Conservation (phyloP, 2,113 vertebrate genomes). For the Hypomesus transpacificus region DNA sequence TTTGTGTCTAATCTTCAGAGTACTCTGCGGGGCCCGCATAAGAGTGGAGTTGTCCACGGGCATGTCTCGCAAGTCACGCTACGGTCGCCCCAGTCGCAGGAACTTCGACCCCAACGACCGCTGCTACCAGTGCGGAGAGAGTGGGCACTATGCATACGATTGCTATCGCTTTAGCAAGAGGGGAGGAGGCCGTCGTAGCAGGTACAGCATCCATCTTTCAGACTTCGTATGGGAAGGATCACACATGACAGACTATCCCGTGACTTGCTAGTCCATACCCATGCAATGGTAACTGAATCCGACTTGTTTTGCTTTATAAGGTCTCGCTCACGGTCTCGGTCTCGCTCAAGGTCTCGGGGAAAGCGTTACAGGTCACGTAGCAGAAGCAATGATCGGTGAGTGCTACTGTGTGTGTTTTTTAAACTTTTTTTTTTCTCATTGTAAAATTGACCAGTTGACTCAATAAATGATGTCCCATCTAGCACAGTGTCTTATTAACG, state of each 20-base stretch:
- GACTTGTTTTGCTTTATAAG: not conserved
- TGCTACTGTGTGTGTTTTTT: not conserved
- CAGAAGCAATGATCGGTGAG: constrained; percentile 58
- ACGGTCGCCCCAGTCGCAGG: constrained; percentile 59
- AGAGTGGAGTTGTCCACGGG: constrained; percentile 62
- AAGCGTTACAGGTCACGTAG: constrained; percentile 56
- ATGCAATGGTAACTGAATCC: not conserved
- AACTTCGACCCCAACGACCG: constrained; percentile 64
- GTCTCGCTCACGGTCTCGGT: constrained; percentile 44
- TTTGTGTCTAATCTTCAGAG: constrained; percentile 31
- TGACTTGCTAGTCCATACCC: not conserved
- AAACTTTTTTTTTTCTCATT: not conserved
- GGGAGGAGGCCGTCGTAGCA: constrained; percentile 54
- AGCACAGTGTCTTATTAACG: not conserved
- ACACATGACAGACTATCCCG: too few relatives aligned
- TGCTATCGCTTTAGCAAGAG: constrained; percentile 63
- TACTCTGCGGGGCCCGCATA: constrained; percentile 59
- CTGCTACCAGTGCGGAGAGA: constrained; percentile 63
- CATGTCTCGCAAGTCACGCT: constrained; percentile 60
- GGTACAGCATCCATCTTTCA: constrained; percentile 26
- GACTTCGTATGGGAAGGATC: too few relatives aligned
- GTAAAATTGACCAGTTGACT: not conserved
- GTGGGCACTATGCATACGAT: constrained; percentile 64
- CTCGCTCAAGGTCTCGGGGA: constrained; percentile 54
- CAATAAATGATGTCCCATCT: not conserved